Percentiles rank a stretch among this genome's conserved stretches.
These are phyloP conservation scores for Abrostola tripartita DNA, from an alignment of 2,888 invertebrate genomes.

Conservation along the genomic window DNA sequence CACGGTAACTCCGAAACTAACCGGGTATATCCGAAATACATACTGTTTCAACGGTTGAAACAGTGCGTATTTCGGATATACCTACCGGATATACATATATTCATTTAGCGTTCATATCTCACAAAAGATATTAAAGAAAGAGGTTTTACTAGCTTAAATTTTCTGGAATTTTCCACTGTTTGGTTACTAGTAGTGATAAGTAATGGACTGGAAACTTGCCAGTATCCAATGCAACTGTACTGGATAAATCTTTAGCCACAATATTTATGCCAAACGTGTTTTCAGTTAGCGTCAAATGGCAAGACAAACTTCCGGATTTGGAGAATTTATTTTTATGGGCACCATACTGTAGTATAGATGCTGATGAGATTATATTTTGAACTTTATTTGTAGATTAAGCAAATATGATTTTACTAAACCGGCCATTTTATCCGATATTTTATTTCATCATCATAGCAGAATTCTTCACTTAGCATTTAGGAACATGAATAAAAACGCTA, in stretches of 20 bases:
- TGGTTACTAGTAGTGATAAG: background rate
- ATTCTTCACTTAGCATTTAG: slow-evolving; percentile 11
- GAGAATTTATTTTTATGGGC: background rate
- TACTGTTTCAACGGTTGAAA: too few relatives aligned
- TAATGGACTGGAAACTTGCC: background rate
- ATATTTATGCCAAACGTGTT: slow-evolving; percentile 6
- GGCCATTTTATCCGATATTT: too few relatives aligned
- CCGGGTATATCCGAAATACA: too few relatives aligned
- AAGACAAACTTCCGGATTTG: slow-evolving; percentile 1
- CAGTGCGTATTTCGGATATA: too few relatives aligned
- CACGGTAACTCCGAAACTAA: too few relatives aligned
- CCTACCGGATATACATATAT: too few relatives aligned
- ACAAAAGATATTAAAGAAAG: background rate
- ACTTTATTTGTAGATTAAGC: too few relatives aligned
- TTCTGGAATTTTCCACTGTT: background rate
- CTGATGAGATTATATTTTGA: too few relatives aligned
- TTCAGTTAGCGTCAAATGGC: slow-evolving; percentile 4
- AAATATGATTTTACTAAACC: too few relatives aligned
- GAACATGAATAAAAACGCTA: slow-evolving; percentile 39
- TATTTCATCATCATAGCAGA: background rate
- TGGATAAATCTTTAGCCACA: background rate
- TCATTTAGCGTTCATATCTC: background rate
- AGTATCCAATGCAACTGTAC: slow-evolving; percentile 2
- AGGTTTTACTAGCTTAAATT: background rate
- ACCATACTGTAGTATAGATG: too few relatives aligned